phyloP scores from a whole-genome alignment of 1,140 invertebrate species.

The Papilio aristodemus region DNA sequence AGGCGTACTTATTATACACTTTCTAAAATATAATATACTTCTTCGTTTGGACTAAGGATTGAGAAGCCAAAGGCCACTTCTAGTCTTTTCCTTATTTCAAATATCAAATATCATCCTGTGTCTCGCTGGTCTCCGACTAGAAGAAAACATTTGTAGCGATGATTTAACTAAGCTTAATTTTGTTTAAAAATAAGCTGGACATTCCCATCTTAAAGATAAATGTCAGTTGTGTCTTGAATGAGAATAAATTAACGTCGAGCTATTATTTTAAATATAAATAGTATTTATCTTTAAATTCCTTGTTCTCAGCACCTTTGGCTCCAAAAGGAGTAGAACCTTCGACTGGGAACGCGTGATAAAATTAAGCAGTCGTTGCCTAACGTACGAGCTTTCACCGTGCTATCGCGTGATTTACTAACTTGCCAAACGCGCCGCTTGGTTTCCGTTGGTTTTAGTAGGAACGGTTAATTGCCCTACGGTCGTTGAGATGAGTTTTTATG shows the following conservation, averaged over 20 bases:
- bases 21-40: too few relatives aligned
- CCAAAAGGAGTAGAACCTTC: constrained; percentile 19
- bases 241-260: not conserved
- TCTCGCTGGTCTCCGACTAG: too few relatives aligned
- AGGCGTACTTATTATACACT: too few relatives aligned
- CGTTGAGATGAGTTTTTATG: constrained; percentile 32
- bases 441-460: constrained; percentile 41
- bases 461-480: constrained; percentile 33
- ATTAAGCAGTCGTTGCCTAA: constrained; percentile 29
- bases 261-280: not conserved
- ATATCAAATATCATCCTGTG: too few relatives aligned
- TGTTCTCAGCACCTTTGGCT: constrained; percentile 27
- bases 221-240: too few relatives aligned
- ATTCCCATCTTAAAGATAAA: too few relatives aligned
- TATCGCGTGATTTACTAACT: constrained; percentile 51
- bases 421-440: constrained; percentile 43
- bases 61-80: too few relatives aligned
- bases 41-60: too few relatives aligned
- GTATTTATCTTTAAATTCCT: not conserved
- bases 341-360: constrained; percentile 18
- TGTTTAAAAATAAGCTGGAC: too few relatives aligned
- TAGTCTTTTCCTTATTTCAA: too few relatives aligned
- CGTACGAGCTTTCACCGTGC: constrained; percentile 43
- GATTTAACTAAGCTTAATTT: too few relatives aligned
- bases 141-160: too few relatives aligned